Evolutionary conservation across 1,140 invertebrate genomes (phyloP), one percentile per base, ranked within the genome.

Genomic region (Drosophila kurseongensis): DNA sequence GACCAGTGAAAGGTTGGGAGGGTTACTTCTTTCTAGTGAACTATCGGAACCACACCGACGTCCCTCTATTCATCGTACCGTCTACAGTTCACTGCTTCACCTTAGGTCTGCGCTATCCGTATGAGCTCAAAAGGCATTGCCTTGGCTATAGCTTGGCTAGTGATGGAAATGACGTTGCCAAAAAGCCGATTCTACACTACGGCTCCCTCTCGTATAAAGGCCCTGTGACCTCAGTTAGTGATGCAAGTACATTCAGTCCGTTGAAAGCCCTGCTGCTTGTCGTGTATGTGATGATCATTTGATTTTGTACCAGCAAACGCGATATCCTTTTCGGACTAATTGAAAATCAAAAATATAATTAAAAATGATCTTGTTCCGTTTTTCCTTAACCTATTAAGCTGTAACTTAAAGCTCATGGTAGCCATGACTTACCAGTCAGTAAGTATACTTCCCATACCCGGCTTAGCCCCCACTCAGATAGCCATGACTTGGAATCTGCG

Each of bases 21-120:
- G 6, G 4, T 4, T 6, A n/a, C 38, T n/a, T 4, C 50, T 52
- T 52, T 10, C 4, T 51, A 14, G 18, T 5, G n/a, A 5, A 5
- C 5, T 4, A 2, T 1, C 12, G 6, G 5, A 52, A 35, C 14
- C 3, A 2, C 6, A 5, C 10, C 32, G 2, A 13, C 2, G 1
- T 9, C 7, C 2, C 6, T 9, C 0, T 36, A 0, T 10, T 52
- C 10, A 0, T 48, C 32, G 12, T 1, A 9, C 44, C 13, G 9
- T 38, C 32, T 3, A 38, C 42, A 5, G 36, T 73, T 14, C 69
- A 75, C 35, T 69, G 72, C n/a, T 75, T 75, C 12, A 6, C 32
- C 38, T 36, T 35, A 40, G 32, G 41, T 29, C 10, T 74, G 14
- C 56, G 48, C 3, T 74, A 74, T 50, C 13, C 59, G 16, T 36